Base-by-base conservation (phyloP, 2,113 vertebrate species). In the Athene noctua region DNA sequence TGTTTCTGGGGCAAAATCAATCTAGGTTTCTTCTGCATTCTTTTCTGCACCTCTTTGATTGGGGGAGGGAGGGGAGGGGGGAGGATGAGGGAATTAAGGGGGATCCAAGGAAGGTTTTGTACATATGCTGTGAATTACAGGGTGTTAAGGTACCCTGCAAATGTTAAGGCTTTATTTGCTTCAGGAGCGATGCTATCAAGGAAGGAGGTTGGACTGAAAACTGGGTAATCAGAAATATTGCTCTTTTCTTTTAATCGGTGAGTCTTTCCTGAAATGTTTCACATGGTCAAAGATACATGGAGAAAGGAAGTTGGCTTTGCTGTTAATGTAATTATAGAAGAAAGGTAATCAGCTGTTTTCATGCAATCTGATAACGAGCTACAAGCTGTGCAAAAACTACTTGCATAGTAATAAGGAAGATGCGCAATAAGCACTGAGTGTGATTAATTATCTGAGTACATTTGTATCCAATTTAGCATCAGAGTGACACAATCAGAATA, bases 361-460 rank as follows among this genome's bases (percentile, higher is more conserved):
- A 71, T 92, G 95, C 87, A 91, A 67, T 91, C 89, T 93, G 91
- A 93, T 94, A 97, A 90, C 36, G 29, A 94, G 93, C 92, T 94
- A 95, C 91, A 96, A 94, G 90, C 86, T 96, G 94, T 92, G 72
- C 22, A 49, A 94, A 97, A 92, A 92, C 77, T 96, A 88, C 74
- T 93, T 34, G 21, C 96, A 96, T 82, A 93, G 40, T 87, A 96
- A 95, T 91, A 92, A 90, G 92, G 87, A 96, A 88, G 80, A 91
- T 95, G 90, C 83, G 97, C 89, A 97, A 96, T 92, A 97, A 96
- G 89, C 83, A 80, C 57, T 16, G 46, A 47, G 74, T 86, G 74
- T 96, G 95, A 96, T 96, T 97, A 97, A 97, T 97, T 96, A 96
- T 87, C 74, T n/a, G 2, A 81, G 87, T 91, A 95, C 79, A 80